These are phyloP conservation scores for Turritopsis rubra DNA, from an alignment of 30 jellyfish, hydroid and myxozoan species.

Conservation along the genomic window DNA sequence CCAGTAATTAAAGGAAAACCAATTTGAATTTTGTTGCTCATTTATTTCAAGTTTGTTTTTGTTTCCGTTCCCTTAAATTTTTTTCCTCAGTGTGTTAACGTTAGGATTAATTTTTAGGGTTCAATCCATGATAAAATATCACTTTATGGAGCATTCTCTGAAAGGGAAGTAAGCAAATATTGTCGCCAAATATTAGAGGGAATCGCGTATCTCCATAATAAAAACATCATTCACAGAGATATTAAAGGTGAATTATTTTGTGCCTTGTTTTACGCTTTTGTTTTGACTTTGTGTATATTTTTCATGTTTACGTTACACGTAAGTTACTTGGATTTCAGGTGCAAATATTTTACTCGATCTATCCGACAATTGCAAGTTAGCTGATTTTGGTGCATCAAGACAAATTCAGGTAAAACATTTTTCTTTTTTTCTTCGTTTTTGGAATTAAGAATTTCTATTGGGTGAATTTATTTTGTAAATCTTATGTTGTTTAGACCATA, in stretches of 20 bases:
- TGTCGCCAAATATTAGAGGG: constrained; percentile 83
- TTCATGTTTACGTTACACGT: no score
- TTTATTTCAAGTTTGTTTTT: no score
- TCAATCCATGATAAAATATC: constrained; percentile 62
- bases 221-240: constrained; percentile 78
- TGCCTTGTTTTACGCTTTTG: not conserved
- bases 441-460: no score
- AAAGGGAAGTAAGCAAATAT: constrained; percentile 47
- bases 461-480: no score
- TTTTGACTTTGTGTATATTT: not conserved
- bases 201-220: constrained; percentile 75
- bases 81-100: no score
- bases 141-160: constrained; percentile 57
- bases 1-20: no score
- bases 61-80: no score
- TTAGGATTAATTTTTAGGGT: no score
- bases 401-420: constrained; percentile 48
- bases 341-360: constrained; percentile 71
- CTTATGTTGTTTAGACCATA: constrained; percentile 40
- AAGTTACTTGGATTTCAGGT: no score
- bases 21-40: not conserved
- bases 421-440: no score
- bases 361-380: constrained; percentile 52
- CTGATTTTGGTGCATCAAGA: constrained; percentile 89
- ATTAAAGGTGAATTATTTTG: constrained; percentile 82